Evolutionary conservation across 1,140 invertebrate species (phyloP).

Genomic region (Drosophila murphyi): DNA sequence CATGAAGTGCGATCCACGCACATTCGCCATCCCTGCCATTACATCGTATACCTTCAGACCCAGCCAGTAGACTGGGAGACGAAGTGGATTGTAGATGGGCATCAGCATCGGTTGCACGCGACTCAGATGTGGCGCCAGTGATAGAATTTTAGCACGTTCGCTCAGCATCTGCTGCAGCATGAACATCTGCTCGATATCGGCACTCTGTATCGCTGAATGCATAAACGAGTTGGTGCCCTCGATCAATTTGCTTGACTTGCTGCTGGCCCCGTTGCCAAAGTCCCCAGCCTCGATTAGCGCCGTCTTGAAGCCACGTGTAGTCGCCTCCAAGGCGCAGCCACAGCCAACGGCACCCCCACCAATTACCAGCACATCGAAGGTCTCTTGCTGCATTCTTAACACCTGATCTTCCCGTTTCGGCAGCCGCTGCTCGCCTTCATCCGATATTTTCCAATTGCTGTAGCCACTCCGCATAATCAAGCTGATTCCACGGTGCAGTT

Average conservation of each 20-base stretch:
- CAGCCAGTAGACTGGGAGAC: conserved; percentile 54
- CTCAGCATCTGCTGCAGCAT: conserved; percentile 52
- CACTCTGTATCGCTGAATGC: conserved; percentile 28
- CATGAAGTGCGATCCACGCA: conserved; percentile 55
- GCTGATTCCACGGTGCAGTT: not conserved
- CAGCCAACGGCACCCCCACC: conserved; percentile 97
- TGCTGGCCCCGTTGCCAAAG: conserved; percentile 58
- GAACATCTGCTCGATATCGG: conserved; percentile 50
- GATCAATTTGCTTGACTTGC: conserved; percentile 58
- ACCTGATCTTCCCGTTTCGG: conserved; percentile 55
- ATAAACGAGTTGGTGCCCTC: conserved; percentile 55
- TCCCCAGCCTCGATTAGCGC: conserved; percentile 59
- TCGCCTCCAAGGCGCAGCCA: conserved; percentile 87
- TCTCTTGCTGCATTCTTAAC: conserved; percentile 65
- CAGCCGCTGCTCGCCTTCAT: not conserved
- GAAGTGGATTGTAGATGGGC: conserved; percentile 52
- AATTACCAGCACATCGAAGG: conserved; percentile 96
- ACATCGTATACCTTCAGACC: conserved; percentile 62
- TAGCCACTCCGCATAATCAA: not conserved
- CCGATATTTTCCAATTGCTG: too few relatives aligned
- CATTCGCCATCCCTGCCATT: conserved; percentile 52
- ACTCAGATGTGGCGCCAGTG: conserved; percentile 61
- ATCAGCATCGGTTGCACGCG: conserved; percentile 72
- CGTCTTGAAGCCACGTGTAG: conserved; percentile 58
- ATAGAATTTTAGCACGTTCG: conserved; percentile 55